Evolutionary conservation across 2,888 invertebrate genomes (phyloP).

Genomic region (Lydus trimaculatus): DNA sequence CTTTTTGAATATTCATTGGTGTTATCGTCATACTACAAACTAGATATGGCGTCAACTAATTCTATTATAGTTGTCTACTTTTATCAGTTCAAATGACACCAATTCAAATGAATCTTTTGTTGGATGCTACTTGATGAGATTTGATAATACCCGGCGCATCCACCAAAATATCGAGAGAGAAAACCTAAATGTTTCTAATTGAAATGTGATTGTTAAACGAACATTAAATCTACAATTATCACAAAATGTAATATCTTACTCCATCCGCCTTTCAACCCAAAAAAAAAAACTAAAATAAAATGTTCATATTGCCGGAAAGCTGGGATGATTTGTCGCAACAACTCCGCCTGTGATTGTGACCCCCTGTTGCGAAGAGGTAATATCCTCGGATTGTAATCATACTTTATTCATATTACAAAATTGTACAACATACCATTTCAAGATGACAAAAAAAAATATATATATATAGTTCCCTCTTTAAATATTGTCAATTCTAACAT

Average conservation of each 20-base stretch:
- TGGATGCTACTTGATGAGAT: not conserved
- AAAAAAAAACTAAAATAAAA: not conserved
- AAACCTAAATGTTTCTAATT: not conserved
- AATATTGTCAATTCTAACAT: conserved; percentile 7
- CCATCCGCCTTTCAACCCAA: no score
- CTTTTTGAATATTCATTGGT: conserved; percentile 56
- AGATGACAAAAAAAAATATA: not conserved
- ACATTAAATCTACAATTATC: not conserved
- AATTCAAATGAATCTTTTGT: not conserved
- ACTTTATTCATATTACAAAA: conserved; percentile 55
- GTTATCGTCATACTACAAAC: conserved; percentile 44
- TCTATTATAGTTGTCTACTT: conserved; percentile 36
- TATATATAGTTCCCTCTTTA: not conserved
- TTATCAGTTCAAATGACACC: not conserved
- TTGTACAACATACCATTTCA: not conserved
- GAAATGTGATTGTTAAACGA: no score
- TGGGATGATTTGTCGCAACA: conserved; percentile 50
- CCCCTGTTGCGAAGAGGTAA: conserved; percentile 50
- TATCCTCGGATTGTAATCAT: conserved; percentile 55
- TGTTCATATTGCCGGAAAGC: not conserved
- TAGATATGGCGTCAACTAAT: conserved; percentile 49
- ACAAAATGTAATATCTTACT: not conserved
- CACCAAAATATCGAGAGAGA: conserved; percentile 1
- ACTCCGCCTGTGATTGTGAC: conserved; percentile 52
- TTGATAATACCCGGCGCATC: not conserved